These are phyloP conservation scores for Acridotheres tristis DNA, from an alignment of 2,797 vertebrate species.

Conservation along the genomic window DNA sequence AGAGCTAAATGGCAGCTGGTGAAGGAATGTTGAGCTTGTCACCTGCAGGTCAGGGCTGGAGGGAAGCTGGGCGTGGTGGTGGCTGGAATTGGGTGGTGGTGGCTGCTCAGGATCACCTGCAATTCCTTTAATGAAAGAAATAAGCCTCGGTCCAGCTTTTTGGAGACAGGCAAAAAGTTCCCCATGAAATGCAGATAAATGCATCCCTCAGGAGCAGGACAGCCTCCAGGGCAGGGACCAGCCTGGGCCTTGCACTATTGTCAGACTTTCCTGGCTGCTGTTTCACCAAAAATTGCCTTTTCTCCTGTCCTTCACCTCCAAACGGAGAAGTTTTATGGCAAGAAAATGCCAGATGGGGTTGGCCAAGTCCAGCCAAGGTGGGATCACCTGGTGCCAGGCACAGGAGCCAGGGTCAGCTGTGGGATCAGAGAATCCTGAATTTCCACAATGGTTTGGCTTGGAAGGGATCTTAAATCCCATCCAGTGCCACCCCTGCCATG, in stretches of 20 bases:
- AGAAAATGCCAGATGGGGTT: neutral
- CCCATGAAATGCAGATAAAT: neutral
- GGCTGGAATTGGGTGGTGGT: neutral
- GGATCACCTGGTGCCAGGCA: neutral
- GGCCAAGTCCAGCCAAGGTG: neutral
- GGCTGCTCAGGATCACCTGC: neutral
- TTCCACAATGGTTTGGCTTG: too few species aligned
- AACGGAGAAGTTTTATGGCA: neutral
- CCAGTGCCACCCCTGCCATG: neutral
- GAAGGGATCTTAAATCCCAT: fast-evolving
- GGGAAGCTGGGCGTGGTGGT: fast-evolving
- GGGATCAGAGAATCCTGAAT: neutral
- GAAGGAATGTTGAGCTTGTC: neutral
- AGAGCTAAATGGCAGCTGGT: neutral
- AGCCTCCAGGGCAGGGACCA: neutral
- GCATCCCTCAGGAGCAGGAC: fast-evolving
- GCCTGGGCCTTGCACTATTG: fast-evolving
- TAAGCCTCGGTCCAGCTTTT: neutral
- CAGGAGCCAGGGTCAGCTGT: neutral
- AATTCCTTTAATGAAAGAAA: neutral
- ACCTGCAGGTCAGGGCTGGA: neutral
- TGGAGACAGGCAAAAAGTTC: neutral
- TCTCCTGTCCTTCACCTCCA: neutral
- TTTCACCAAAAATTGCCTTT: neutral
- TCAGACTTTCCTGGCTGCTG: neutral